Percentiles rank a stretch among this genome's conserved stretches.
Evolutionary conservation across 2,797 vertebrate genomes (phyloP).

Genomic region (Sebastiscus albofasciatus): DNA sequence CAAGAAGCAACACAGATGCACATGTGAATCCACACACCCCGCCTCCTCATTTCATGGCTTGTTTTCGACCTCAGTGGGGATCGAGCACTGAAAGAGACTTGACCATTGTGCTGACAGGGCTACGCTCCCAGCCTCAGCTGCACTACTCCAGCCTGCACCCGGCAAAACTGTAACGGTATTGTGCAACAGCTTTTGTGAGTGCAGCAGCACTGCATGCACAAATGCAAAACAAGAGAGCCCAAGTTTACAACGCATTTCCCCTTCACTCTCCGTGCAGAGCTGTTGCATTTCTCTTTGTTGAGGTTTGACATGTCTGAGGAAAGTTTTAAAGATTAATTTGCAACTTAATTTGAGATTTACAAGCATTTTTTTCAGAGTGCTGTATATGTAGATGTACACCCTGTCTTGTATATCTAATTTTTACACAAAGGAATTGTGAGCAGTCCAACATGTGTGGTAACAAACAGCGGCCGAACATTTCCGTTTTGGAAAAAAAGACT

Average conservation of each 20-base stretch:
- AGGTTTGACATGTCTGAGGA: not conserved
- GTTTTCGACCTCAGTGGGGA: conserved; percentile 71
- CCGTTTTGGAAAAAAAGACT: conserved; percentile 18
- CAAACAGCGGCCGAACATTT: conserved; percentile 19
- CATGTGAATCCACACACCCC: conserved; percentile 39
- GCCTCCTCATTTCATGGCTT: conserved; percentile 73
- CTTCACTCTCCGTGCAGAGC: not conserved
- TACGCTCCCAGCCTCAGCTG: conserved; percentile 41
- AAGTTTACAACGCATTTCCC: not conserved
- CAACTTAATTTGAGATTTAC: not conserved
- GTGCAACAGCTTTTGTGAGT: conserved; percentile 52
- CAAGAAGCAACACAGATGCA: conserved; percentile 26
- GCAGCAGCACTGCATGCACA: conserved; percentile 12
- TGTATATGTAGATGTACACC: not conserved
- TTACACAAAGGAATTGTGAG: conserved; percentile 15
- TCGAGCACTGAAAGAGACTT: conserved; percentile 69
- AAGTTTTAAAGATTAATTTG: not conserved
- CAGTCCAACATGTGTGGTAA: conserved; percentile 14
- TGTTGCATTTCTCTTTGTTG: not conserved
- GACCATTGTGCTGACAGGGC: conserved; percentile 70
- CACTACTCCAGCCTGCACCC: conserved; percentile 38
- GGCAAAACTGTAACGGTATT: conserved; percentile 30
- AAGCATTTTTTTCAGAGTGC: not conserved
- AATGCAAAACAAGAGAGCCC: conserved; percentile 12
- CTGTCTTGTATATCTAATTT: not conserved